Evolutionary conservation across 1,140 invertebrate genomes (phyloP).

Genomic region (Littorina saxatilis): DNA sequence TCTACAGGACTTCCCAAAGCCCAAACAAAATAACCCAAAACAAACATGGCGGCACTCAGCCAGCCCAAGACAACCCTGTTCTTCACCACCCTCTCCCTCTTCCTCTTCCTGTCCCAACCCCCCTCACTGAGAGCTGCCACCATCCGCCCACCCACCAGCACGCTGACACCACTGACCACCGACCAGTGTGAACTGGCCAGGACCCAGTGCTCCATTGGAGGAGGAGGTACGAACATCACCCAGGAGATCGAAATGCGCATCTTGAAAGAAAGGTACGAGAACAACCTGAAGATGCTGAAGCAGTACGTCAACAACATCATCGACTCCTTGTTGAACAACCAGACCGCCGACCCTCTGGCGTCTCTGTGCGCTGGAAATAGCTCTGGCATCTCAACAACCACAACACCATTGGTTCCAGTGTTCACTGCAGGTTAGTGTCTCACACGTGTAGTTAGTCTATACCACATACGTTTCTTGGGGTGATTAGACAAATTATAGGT

Average conservation of each 20-base stretch:
- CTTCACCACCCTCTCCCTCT: too few species aligned
- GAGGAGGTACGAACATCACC: background rate
- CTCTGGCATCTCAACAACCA: too few species aligned
- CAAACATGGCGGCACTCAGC: too few species aligned
- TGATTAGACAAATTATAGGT: too few species aligned
- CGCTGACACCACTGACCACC: background rate
- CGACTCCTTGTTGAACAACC: background rate
- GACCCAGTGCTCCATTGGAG: constrained; percentile 1
- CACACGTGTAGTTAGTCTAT: too few species aligned
- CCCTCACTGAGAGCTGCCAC: background rate
- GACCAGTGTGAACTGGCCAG: background rate
- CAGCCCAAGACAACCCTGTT: too few species aligned
- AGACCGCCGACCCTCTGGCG: background rate
- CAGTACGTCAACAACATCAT: background rate
- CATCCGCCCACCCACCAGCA: background rate
- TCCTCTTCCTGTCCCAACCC: too few species aligned
- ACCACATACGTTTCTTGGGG: too few species aligned
- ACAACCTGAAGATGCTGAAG: background rate
- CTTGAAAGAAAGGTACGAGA: background rate
- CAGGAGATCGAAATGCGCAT: background rate
- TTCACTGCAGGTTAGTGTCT: too few species aligned
- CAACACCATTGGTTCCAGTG: too few species aligned
- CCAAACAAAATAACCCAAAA: background rate
- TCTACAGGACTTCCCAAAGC: background rate
- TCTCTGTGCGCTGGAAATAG: constrained; percentile 7